Conservation (phyloP, 2,888 invertebrate genomes). For the Drosophila birchii region DNA sequence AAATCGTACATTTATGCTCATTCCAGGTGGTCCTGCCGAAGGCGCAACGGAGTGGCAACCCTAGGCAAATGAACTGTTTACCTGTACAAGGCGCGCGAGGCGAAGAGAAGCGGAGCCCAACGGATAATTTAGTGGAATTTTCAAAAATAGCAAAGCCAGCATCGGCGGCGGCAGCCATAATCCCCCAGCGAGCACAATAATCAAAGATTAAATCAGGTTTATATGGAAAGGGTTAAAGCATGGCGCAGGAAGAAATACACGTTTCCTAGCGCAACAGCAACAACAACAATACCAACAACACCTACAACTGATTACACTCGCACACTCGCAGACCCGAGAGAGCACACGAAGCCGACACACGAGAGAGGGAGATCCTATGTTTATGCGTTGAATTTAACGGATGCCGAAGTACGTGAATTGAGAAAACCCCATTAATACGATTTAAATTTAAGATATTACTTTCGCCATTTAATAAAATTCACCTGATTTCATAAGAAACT, state of each 20-base stretch:
- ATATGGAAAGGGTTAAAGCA: constrained; percentile 76
- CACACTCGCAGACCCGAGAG: constrained; percentile 16
- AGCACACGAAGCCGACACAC: constrained; percentile 19
- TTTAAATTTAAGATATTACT: neutral
- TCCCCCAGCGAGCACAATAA: constrained; percentile 65
- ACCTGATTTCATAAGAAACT: neutral
- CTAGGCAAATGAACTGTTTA: constrained; percentile 79
- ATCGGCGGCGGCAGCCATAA: constrained; percentile 43
- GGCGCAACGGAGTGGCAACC: constrained; percentile 61
- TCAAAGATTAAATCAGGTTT: constrained; percentile 80
- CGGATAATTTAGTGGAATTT: constrained; percentile 78
- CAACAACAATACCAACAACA: constrained; percentile 57
- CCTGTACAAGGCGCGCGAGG: constrained; percentile 58
- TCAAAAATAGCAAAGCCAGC: constrained; percentile 73
- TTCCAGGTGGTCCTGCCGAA: constrained; percentile 71
- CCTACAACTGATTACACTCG: constrained; percentile 67
- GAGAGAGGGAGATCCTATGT: constrained; percentile 27
- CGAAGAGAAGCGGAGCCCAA: constrained; percentile 45
- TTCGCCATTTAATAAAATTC: neutral
- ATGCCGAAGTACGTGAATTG: neutral
- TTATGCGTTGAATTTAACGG: constrained; percentile 7
- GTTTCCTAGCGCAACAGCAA: constrained; percentile 66
- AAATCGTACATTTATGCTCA: constrained; percentile 50
- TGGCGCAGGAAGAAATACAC: constrained; percentile 79
- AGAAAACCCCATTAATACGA: neutral